A percentile compares a stretch with the other conserved stretches of the same genome.
Conservation (phyloP, 2,113 vertebrate species). For the Brachirus orientalis region DNA sequence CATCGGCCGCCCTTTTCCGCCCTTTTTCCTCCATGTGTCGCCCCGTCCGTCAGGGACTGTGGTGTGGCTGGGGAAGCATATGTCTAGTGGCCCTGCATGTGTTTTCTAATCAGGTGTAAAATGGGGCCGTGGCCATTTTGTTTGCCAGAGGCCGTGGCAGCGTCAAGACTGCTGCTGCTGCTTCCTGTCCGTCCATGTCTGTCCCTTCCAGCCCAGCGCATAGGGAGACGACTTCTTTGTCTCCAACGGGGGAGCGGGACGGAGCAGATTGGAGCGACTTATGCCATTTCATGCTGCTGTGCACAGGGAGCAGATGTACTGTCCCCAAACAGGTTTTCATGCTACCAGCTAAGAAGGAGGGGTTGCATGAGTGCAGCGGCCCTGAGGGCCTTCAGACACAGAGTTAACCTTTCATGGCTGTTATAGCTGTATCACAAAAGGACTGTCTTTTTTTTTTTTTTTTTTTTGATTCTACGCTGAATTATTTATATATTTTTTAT, state of each 20-base stretch:
- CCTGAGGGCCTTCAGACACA: conserved; percentile 21
- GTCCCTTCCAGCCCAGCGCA: conserved; percentile 70
- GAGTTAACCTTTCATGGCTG: conserved; percentile 54
- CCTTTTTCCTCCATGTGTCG: conserved; percentile 55
- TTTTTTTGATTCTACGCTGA: no score
- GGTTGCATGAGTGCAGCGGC: background rate
- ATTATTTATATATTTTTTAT: background rate
- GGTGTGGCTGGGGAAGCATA: conserved; percentile 66
- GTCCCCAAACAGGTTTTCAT: conserved; percentile 68
- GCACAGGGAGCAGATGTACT: conserved; percentile 77
- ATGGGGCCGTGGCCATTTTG: conserved; percentile 54
- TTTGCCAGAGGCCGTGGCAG: conserved; percentile 52
- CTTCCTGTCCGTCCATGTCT: conserved; percentile 39
- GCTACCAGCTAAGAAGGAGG: conserved; percentile 49
- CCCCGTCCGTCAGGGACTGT: conserved; percentile 23
- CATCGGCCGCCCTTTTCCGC: conserved; percentile 41
- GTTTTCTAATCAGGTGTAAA: conserved; percentile 84
- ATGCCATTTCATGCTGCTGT: conserved; percentile 71
- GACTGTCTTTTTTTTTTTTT: background rate
- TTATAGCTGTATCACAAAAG: conserved; percentile 3
- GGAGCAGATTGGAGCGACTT: conserved; percentile 77
- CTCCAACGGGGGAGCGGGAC: conserved; percentile 31
- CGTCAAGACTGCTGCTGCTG: conserved; percentile 17
- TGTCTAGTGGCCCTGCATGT: conserved; percentile 73
- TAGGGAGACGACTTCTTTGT: conserved; percentile 52